These are phyloP conservation scores for Helicoverpa armigera DNA, from an alignment of 1,140 invertebrate genomes.

Conservation along the genomic window DNA sequence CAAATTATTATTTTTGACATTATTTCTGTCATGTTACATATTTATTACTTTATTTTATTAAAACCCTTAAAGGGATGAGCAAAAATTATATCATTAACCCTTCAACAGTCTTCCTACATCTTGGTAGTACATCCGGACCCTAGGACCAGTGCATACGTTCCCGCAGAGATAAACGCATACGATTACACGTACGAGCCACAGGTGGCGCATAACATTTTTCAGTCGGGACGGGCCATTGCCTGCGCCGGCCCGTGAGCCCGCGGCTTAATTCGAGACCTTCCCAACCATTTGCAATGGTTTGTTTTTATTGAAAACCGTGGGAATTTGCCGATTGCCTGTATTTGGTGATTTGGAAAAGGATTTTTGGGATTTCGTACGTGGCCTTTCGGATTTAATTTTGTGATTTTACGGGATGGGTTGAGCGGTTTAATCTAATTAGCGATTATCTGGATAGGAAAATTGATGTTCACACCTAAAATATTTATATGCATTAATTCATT, in stretches of 20 bases:
- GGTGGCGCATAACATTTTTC: slow-evolving; percentile 86
- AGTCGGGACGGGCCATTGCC: slow-evolving; percentile 69
- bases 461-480: neutral
- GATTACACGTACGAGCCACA: slow-evolving; percentile 78
- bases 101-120: slow-evolving; percentile 56
- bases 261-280: slow-evolving; percentile 77
- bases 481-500: too few relatives aligned
- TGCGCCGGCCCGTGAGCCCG: slow-evolving; percentile 56
- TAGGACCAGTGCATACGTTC: slow-evolving; percentile 71
- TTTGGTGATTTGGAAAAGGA: slow-evolving; percentile 35
- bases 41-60: too few relatives aligned
- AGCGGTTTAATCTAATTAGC: slow-evolving; percentile 2
- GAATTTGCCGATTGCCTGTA: slow-evolving; percentile 49
- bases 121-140: slow-evolving; percentile 52
- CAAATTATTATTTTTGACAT: too few relatives aligned
- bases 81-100: neutral
- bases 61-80: neutral
- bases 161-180: slow-evolving; percentile 83
- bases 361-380: slow-evolving; percentile 32
- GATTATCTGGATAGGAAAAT: slow-evolving; percentile 3
- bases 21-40: too few relatives aligned
- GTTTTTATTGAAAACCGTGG: slow-evolving; percentile 80
- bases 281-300: slow-evolving; percentile 73
- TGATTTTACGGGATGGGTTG: slow-evolving; percentile 1
- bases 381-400: slow-evolving; percentile 28